Conservation (phyloP, 2,113 vertebrate genomes). For the Pedionomus torquatus region DNA sequence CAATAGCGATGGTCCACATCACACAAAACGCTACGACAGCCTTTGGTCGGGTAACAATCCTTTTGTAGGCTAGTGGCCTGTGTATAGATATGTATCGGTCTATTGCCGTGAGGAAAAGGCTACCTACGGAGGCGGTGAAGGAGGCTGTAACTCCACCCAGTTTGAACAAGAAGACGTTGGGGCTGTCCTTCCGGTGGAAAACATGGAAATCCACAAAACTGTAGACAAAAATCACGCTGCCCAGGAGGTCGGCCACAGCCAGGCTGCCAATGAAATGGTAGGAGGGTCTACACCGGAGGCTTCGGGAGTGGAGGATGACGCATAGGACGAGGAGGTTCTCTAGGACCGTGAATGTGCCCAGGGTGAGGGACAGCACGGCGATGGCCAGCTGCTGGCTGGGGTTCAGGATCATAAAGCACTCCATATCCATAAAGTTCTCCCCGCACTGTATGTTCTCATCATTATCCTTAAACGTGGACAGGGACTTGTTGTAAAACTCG, state of each 20-base stretch:
- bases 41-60: constrained; percentile 96
- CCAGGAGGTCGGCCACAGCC: constrained; percentile 94
- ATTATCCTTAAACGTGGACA: constrained; percentile 83
- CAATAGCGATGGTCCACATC: constrained; percentile 97
- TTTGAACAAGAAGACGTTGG: constrained; percentile 97
- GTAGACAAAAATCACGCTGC: constrained; percentile 98
- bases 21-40: constrained; percentile 96
- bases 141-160: constrained; percentile 96
- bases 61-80: constrained; percentile 92
- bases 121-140: constrained; percentile 96
- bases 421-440: constrained; percentile 99
- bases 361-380: constrained; percentile 90
- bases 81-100: constrained; percentile 99
- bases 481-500: constrained; percentile 90
- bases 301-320: constrained; percentile 95
- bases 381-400: constrained; percentile 97
- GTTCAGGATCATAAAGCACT: constrained; percentile 99
- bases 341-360: constrained; percentile 96
- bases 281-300: constrained; percentile 93
- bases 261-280: constrained; percentile 98
- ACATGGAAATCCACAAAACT: constrained; percentile 99
- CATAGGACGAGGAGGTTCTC: constrained; percentile 96
- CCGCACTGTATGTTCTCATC: constrained; percentile 91
- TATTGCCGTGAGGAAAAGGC: constrained; percentile 98
- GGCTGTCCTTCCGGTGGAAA: constrained; percentile 96